These are phyloP conservation scores for Gallinago stenura DNA, from an alignment of 2,797 vertebrate species.

Conservation along the genomic window DNA sequence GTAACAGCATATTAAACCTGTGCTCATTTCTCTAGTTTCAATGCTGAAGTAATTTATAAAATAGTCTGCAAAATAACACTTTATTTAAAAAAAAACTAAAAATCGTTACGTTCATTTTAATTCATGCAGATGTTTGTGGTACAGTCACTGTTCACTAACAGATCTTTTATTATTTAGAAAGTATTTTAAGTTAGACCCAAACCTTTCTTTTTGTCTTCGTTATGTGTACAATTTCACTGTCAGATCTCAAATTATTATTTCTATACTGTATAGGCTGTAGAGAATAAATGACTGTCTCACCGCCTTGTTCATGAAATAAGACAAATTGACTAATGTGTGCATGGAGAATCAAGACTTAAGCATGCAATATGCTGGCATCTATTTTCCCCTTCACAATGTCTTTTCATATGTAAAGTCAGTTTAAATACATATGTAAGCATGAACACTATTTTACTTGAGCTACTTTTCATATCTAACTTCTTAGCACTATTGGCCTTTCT, in stretches of 20 bases:
- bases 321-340: background rate
- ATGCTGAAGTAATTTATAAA: background rate
- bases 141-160: background rate
- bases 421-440: accelerated
- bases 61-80: background rate
- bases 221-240: background rate
- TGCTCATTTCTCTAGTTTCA: background rate
- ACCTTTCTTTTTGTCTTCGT: background rate
- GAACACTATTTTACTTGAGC: background rate
- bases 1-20: background rate
- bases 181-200: background rate
- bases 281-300: background rate
- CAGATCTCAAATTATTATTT: background rate
- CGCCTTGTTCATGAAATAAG: background rate
- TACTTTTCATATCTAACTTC: background rate
- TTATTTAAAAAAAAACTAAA: background rate
- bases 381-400: background rate
- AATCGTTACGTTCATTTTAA: background rate
- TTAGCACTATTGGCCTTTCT: background rate
- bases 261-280: background rate
- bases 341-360: background rate
- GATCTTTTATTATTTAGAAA: background rate
- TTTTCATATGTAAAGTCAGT: background rate
- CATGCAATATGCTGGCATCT: background rate
- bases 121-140: background rate